Base-by-base conservation (phyloP, 2,113 vertebrate genomes). In the Limanda limanda region DNA sequence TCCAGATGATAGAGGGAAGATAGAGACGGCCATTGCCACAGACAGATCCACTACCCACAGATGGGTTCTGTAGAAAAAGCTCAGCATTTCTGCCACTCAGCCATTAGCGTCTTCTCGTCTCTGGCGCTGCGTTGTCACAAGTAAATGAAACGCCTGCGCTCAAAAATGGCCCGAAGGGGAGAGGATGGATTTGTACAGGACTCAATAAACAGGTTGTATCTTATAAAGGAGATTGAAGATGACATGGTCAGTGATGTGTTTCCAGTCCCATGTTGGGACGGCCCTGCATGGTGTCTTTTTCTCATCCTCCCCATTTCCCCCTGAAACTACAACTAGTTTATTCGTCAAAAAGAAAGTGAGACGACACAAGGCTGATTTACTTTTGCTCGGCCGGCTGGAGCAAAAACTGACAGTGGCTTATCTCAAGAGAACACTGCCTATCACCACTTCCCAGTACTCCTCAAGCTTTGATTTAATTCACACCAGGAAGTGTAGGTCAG, bases 391-490 rank as follows among this genome's bases (percentile, higher is more conserved):
- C 48, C 20, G 1, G 68, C 15, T 71, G 55, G 69, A 65, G 52
- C 68, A 63, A 79, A 85, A 78, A 72, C 58, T 31, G 66, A 67
- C 68, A 56, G 25, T 0, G 18, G 54, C 75, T 77, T 81, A 74
- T 88, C 72, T 87, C 74, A 11, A 71, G 82, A 81, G 88, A 76
- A 67, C 69, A 20, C 40, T 63, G 64, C 79, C 84, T 79, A 79
- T 88, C 80, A 75, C 70, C 68, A 71, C 62, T 24, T 64, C 72
- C 81, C 72, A 79, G 67, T 68, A 67, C 81, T 81, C 70, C 68
- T 83, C 70, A 80, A 80, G 76, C 86, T 87, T 84, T 89, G 82
- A 89, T 91, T 86, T 84, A 80, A 89, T 89, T 89, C 88, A 80
- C 86, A 92, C 82, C 88, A 86, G 89, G 89, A 93, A 86, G 31